Percentiles rank a stretch among this genome's conserved stretches.
Evolutionary conservation across 2,888 invertebrate genomes (phyloP).

Genomic region (Callinectes sapidus): DNA sequence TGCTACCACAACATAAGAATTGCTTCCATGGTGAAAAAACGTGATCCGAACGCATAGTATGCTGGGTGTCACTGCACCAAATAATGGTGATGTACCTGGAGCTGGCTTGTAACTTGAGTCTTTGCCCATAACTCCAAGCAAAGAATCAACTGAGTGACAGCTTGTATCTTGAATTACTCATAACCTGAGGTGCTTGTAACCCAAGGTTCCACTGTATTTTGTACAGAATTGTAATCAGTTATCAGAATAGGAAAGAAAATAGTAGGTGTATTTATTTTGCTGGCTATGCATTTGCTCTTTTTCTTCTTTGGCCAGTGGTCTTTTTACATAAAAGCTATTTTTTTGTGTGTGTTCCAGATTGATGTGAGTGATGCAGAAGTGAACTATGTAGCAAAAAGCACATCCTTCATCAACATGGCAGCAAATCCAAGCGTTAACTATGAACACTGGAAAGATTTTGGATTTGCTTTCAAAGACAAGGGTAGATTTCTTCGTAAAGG

Average conservation of each 20-base stretch:
- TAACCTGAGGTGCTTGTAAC: too few relatives aligned
- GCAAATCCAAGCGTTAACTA: constrained; percentile 77
- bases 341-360: constrained; percentile 59
- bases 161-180: too few relatives aligned
- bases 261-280: too few relatives aligned
- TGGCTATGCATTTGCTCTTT: background rate
- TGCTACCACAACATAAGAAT: too few relatives aligned
- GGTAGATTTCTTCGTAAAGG: constrained; percentile 77
- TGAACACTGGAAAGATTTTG: constrained; percentile 76
- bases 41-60: too few relatives aligned
- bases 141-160: too few relatives aligned
- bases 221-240: background rate
- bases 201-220: too few relatives aligned
- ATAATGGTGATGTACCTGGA: too few relatives aligned
- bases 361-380: constrained; percentile 74
- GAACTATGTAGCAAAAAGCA: constrained; percentile 75
- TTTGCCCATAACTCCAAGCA: too few relatives aligned
- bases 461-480: constrained; percentile 75
- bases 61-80: too few relatives aligned
- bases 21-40: too few relatives aligned
- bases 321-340: background rate
- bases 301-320: background rate
- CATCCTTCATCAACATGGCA: constrained; percentile 78
- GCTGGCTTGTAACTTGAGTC: too few relatives aligned
- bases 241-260: background rate